Evolutionary conservation across 37 sponge, comb jelly and placozoan species (phyloP).

Genomic region (Agelas oroides): DNA sequence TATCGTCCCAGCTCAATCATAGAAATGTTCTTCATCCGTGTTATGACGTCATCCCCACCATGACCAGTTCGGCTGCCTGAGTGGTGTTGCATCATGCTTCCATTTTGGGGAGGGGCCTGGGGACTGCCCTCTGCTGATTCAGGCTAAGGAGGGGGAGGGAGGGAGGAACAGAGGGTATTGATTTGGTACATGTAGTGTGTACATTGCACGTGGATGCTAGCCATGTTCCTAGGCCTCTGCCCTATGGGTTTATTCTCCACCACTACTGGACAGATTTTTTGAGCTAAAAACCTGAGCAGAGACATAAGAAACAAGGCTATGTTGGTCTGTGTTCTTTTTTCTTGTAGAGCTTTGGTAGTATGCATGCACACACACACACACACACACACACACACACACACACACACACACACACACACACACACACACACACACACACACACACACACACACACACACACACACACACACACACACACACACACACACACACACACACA

Average conservation of each 20-base stretch:
- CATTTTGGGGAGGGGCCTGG: conserved; percentile 38
- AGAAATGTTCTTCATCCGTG: conserved; percentile 97
- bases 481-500: neutral
- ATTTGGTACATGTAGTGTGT: neutral
- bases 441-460: too few relatives aligned
- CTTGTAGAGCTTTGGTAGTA: too few relatives aligned
- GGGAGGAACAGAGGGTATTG: neutral
- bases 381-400: too few relatives aligned
- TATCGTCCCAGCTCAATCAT: conserved; percentile 91
- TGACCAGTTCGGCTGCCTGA: conserved; percentile 69
- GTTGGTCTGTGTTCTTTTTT: too few relatives aligned
- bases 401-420: neutral
- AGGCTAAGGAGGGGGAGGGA: conserved; percentile 1
- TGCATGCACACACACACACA: too few relatives aligned
- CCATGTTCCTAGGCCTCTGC: too few relatives aligned
- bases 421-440: too few relatives aligned
- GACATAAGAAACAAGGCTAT: too few relatives aligned
- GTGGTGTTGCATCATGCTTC: conserved; percentile 76
- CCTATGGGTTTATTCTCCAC: too few relatives aligned
- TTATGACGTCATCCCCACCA: conserved; percentile 87
- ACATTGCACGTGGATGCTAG: neutral
- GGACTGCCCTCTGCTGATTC: conserved; percentile 52
- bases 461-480: too few relatives aligned
- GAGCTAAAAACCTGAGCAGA: too few relatives aligned
- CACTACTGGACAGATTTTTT: too few relatives aligned